A percentile compares a stretch with the other conserved stretches of the same genome.
phyloP scores from a whole-genome alignment of 1,140 invertebrate species.

The Zophobas morio region DNA sequence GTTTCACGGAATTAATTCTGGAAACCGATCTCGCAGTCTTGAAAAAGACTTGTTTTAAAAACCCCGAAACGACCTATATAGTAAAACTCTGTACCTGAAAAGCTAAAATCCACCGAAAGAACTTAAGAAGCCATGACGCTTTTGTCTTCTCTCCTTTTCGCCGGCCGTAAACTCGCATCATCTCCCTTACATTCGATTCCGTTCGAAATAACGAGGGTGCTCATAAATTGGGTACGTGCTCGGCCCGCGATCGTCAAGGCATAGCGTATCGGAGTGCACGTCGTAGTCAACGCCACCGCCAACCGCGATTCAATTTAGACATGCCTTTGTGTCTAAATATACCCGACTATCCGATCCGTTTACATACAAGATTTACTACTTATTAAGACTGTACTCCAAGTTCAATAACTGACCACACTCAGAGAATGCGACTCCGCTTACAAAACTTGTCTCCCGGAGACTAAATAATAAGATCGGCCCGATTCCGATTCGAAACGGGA shows the following conservation, averaged over 20 bases:
- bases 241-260: conserved; percentile 50
- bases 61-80: too few species aligned
- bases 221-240: conserved; percentile 54
- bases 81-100: too few species aligned
- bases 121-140: too few species aligned
- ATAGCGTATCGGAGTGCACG: conserved; percentile 52
- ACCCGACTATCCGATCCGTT: conserved; percentile 49
- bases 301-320: conserved; percentile 52
- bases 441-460: too few species aligned
- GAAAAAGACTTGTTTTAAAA: too few species aligned
- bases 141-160: too few species aligned
- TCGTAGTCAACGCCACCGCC: conserved; percentile 41
- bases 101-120: too few species aligned
- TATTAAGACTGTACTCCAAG: conserved; percentile 29
- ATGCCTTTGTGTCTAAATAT: conserved; percentile 56
- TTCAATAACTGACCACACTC: conserved; percentile 44
- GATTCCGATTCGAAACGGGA: too few species aligned
- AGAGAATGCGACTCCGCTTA: neutral
- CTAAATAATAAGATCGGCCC: too few species aligned
- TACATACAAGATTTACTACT: conserved; percentile 47
- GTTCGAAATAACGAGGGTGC: conserved; percentile 33
- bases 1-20: too few species aligned
- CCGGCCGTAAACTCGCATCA: too few species aligned
- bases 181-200: neutral
- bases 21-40: too few species aligned